Base-by-base conservation (phyloP, 2,797 vertebrate species). In the Lates japonicus region DNA sequence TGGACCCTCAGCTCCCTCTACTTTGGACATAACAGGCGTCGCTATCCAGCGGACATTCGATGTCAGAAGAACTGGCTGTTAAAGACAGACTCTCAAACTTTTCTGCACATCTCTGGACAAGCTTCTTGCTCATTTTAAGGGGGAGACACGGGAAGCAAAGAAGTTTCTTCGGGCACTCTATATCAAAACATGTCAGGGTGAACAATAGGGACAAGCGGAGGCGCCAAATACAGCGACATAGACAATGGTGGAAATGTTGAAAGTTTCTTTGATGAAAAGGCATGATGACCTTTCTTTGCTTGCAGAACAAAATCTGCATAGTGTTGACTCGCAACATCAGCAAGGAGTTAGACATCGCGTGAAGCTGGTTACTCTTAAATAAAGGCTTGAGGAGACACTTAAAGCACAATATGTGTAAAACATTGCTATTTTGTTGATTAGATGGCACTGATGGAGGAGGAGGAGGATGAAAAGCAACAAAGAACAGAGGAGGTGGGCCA, bases 401-500 rank as follows among this genome's bases (percentile, higher is more conserved):
- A 22, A 64, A 83, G 69, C n/a, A 46, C 22, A 77, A 52, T 60
- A 44, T 59, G 49, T 74, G 48, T 69, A 74, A 77, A 83, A 73
- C 46, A 29, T 48, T 65, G 66, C 55, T 80, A 19, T 80, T 85
- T 73, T 80, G 76, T 84, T 84, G 80, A 90, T 87, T 68, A 76
- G 59, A 86, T 59, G 78, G 22, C 78, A 62, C 52, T 54, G 80
- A 62, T 54, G 65, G 55, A 51, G 71, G 77, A 72, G 60, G 59
- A 80, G 74, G 73, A 42, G 61, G 86, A 77, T 55, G 74, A 72
- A 85, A 85, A 76, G 81, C 69, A 80, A 79, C 70, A 79, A 80
- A 77, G 83, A 87, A 86, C 55, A 64, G 81, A 90, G 78, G 86
- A 87, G 84, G 85, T 80, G 76, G 82, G 74, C 72, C 75, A 81